Conservation (phyloP, 2,888 invertebrate genomes). For the Scaptodrosophila latifasciaeformis region DNA sequence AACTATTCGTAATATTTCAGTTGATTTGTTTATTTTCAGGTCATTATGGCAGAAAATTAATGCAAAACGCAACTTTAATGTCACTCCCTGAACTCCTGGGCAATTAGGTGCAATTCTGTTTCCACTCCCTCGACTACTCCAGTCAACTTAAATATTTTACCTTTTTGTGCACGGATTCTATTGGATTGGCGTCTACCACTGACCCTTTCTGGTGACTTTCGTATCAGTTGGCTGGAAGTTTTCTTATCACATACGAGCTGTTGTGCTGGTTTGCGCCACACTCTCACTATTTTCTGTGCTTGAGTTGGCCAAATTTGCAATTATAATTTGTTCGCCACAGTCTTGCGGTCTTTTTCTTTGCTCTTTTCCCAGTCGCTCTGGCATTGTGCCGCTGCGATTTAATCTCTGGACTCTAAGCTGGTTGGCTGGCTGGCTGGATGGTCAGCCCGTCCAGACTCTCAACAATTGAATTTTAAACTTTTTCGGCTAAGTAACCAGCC, state of each 20-base stretch:
- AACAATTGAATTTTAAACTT: constrained; percentile 62
- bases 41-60: neutral
- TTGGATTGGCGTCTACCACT: no score
- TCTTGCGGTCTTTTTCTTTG: constrained; percentile 44
- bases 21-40: neutral
- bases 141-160: no score
- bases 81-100: neutral
- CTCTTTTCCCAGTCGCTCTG: constrained; percentile 39
- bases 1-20: no score
- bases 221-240: no score
- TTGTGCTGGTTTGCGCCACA: constrained; percentile 44
- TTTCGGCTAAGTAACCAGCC: constrained; percentile 9
- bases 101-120: neutral
- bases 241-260: constrained; percentile 42
- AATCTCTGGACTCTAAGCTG: constrained; percentile 40
- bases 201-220: no score
- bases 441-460: constrained; percentile 43
- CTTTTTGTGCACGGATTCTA: no score
- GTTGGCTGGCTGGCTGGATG: constrained; percentile 23
- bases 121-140: no score
- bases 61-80: no score
- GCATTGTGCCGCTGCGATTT: constrained; percentile 42
- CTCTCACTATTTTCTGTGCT: constrained; percentile 45
- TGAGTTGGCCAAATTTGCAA: constrained; percentile 54
- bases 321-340: constrained; percentile 62